A percentile compares a stretch with the other conserved stretches of the same genome.
Evolutionary conservation across 2,888 invertebrate genomes (phyloP).

Genomic region (Clistopyga incitator): DNA sequence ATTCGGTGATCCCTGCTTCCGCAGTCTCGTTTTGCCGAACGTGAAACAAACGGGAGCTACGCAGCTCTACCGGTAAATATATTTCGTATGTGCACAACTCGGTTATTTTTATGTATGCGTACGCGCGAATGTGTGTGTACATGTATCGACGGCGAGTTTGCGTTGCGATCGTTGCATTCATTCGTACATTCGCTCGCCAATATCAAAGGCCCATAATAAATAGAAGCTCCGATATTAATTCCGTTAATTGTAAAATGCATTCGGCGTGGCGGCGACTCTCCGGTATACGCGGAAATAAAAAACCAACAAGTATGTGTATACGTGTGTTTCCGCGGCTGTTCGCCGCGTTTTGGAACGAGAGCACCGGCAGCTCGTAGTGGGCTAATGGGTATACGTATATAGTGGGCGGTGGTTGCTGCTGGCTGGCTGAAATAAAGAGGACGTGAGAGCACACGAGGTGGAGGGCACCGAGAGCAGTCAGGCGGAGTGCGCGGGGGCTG

Average conservation of each 20-base stretch:
- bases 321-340: conserved; percentile 40
- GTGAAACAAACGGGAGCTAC: conserved; percentile 56
- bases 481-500: conserved; percentile 32
- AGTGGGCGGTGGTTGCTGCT: conserved; percentile 32
- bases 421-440: conserved; percentile 62
- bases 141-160: conserved; percentile 18
- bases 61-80: conserved; percentile 27
- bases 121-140: not conserved
- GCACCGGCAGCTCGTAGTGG: conserved; percentile 64
- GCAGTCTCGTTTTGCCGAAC: conserved; percentile 63
- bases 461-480: conserved; percentile 28
- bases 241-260: conserved; percentile 78
- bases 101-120: not conserved
- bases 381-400: conserved; percentile 64
- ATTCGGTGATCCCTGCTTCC: conserved; percentile 53
- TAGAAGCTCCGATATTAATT: conserved; percentile 79
- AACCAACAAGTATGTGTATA: conserved; percentile 20
- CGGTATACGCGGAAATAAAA: conserved; percentile 22
- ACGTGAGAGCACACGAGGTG: conserved; percentile 36
- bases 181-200: conserved; percentile 69
- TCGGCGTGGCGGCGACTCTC: conserved; percentile 53
- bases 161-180: conserved; percentile 37
- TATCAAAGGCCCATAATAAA: conserved; percentile 78
- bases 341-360: conserved; percentile 54
- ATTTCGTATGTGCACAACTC: conserved; percentile 3